Conservation (phyloP, 2,797 vertebrate species). For the Cossypha dichroa region DNA sequence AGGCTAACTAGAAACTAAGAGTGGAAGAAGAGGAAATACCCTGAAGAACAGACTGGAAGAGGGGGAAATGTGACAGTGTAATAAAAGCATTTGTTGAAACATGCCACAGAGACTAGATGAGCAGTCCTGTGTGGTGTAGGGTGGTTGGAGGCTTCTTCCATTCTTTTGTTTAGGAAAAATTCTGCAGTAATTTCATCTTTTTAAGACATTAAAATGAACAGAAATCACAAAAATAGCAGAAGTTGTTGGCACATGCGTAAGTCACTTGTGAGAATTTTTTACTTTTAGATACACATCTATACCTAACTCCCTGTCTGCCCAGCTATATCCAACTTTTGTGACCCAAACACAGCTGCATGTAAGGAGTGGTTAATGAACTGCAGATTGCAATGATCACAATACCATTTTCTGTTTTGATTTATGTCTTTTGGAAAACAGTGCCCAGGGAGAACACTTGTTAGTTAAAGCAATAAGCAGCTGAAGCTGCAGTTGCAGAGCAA, state of each 20-base stretch:
- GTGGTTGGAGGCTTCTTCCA: background rate
- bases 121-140: background rate
- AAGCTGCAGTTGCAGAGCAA: background rate
- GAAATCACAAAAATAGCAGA: background rate
- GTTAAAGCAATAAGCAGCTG: background rate
- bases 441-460: background rate
- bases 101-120: background rate
- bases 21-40: background rate
- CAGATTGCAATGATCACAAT: background rate
- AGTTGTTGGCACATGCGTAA: background rate
- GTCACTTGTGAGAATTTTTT: background rate
- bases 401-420: background rate
- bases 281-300: background rate
- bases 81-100: background rate
- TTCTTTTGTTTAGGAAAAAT: background rate
- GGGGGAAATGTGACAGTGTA: background rate
- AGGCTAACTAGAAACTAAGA: background rate
- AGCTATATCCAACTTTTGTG: background rate
- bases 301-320: background rate
- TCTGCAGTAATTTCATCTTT: background rate
- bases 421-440: background rate
- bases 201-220: background rate
- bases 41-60: background rate
- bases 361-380: background rate
- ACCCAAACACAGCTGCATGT: background rate